A percentile compares a stretch with the other conserved stretches of the same genome.
Evolutionary conservation across 1,140 invertebrate species (phyloP).

Genomic region (Drosophila seguyi): DNA sequence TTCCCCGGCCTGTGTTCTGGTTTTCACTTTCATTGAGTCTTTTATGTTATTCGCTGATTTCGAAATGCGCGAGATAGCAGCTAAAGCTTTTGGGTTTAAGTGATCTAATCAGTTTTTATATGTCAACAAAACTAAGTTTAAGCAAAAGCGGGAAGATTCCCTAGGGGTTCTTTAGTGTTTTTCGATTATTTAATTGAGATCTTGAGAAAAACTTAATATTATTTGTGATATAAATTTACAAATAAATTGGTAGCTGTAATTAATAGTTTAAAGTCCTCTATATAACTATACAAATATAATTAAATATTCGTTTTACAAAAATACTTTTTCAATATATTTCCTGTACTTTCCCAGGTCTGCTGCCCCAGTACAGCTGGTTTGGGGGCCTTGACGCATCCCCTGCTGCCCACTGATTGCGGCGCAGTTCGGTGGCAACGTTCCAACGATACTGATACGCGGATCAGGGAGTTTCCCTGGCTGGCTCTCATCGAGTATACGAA

Average conservation of each 20-base stretch:
- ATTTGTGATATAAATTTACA: too few species aligned
- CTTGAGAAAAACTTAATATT: neutral
- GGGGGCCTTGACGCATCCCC: constrained; percentile 38
- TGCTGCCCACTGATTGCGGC: constrained; percentile 69
- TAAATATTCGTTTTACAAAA: neutral
- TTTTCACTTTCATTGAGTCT: constrained; percentile 21
- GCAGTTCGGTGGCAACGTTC: constrained; percentile 85
- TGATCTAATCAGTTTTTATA: constrained; percentile 11
- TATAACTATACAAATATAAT: neutral
- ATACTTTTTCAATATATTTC: neutral
- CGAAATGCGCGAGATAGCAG: neutral
- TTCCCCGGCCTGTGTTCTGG: neutral
- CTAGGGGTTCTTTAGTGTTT: neutral
- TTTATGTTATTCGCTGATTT: neutral
- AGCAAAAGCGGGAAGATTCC: neutral
- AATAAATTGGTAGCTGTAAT: neutral
- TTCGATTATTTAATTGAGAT: neutral
- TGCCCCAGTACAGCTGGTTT: constrained; percentile 54
- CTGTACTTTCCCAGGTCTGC: constrained; percentile 43
- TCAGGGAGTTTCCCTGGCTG: constrained; percentile 91
- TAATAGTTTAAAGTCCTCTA: neutral
- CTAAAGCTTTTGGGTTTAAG: constrained; percentile 8
- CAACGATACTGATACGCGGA: constrained; percentile 87
- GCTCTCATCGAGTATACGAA: constrained; percentile 85
- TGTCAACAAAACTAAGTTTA: constrained; percentile 12